A percentile compares a stretch with the other conserved stretches of the same genome.
Evolutionary conservation across 2,888 invertebrate species (phyloP).

Genomic region (Pharmacophagus antenor): DNA sequence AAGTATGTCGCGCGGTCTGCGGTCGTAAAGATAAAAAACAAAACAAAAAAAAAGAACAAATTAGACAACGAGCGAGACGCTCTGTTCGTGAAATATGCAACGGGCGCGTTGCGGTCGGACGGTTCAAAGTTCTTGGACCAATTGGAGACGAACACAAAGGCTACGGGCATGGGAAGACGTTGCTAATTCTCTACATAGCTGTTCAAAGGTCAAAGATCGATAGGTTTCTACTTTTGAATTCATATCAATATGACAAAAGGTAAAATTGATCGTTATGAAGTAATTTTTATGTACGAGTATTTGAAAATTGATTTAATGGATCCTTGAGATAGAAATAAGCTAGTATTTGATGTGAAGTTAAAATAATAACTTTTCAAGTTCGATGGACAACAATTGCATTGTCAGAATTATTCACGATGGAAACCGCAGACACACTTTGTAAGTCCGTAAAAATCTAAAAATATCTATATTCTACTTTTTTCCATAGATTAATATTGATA

Average conservation of each 20-base stretch:
- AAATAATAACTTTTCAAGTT: too few species aligned
- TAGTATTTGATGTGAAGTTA: too few species aligned
- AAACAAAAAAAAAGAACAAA: too few species aligned
- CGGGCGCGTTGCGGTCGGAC: slow-evolving; percentile 27
- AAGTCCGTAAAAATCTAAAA: too few species aligned
- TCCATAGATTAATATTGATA: too few species aligned
- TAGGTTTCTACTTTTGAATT: neutral
- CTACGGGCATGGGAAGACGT: neutral
- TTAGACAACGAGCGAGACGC: slow-evolving; percentile 31
- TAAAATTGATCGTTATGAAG: too few species aligned
- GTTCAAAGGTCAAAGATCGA: neutral
- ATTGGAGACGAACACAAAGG: slow-evolving; percentile 1
- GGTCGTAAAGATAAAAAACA: slow-evolving; percentile 28
- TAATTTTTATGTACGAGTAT: too few species aligned
- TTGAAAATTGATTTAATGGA: neutral
- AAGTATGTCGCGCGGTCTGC: slow-evolving; percentile 25
- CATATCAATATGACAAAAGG: too few species aligned
- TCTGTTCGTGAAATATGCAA: slow-evolving; percentile 33
- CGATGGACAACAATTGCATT: too few species aligned
- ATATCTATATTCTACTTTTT: too few species aligned
- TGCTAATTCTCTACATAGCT: neutral
- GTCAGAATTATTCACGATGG: too few species aligned
- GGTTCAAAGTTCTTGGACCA: slow-evolving; percentile 17
- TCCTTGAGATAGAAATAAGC: neutral
- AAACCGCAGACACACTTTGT: too few species aligned